Percentiles rank a stretch among this genome's conserved stretches.
Conservation (phyloP, 2,797 vertebrate species). For the Lates japonicus region DNA sequence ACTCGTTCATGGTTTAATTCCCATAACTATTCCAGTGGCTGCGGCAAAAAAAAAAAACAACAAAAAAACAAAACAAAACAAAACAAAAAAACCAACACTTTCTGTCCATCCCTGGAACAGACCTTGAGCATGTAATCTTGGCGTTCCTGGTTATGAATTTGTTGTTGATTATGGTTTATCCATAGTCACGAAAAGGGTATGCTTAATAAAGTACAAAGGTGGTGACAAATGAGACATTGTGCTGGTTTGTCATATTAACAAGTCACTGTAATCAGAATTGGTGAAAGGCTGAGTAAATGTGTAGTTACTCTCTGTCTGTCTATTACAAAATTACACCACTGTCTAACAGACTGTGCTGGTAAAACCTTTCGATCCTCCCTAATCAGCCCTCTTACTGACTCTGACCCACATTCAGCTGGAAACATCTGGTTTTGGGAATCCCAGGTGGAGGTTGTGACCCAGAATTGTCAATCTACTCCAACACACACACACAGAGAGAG, state of each 20-base stretch:
- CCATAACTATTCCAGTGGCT: too few species aligned
- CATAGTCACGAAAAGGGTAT: too few species aligned
- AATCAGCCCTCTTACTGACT: constrained; percentile 47
- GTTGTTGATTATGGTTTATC: too few species aligned
- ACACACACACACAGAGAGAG: background rate
- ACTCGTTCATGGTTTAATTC: too few species aligned
- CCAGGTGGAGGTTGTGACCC: constrained; percentile 63
- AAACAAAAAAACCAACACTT: too few species aligned
- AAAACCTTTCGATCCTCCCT: constrained; percentile 28
- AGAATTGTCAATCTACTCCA: constrained; percentile 40
- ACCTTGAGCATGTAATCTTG: too few species aligned
- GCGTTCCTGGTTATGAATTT: too few species aligned
- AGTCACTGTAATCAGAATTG: background rate
- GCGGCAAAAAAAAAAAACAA: too few species aligned
- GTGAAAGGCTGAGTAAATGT: background rate
- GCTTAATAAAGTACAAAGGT: background rate
- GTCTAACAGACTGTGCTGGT: constrained; percentile 11
- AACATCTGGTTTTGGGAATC: constrained; percentile 69
- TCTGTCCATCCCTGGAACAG: too few species aligned
- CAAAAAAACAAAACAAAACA: too few species aligned
- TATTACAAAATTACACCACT: constrained; percentile 14
- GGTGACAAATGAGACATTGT: background rate
- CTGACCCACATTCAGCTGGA: constrained; percentile 66
- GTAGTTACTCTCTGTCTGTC: background rate
- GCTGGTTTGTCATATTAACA: background rate